Evolutionary conservation across 1,140 invertebrate genomes (phyloP), one percentile per base, ranked within the genome.

Genomic region (Drosophila kohkoa): DNA sequence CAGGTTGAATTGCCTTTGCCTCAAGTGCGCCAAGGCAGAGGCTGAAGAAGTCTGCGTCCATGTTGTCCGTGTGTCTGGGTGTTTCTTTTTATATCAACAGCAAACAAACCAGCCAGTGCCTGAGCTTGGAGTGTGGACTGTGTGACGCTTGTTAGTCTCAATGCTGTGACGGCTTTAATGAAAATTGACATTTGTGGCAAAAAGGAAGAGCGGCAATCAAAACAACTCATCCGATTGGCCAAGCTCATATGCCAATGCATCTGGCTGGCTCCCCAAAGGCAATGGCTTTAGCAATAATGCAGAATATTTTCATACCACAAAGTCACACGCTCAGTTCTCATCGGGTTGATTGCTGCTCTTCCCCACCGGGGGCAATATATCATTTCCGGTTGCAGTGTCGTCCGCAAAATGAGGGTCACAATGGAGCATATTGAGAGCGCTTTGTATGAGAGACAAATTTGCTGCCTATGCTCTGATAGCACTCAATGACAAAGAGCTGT

Each of bases 131-230:
- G 11, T 10, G 35, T 38, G 35, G 20, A 25, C 20, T 38, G 10
- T 10, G 30, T 30, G 5, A 20, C 20, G 25, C 20, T 15, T 38
- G 41, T 58, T 59, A 41, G 16, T 65, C 2, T 55, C 16, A 5
- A 1, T 11, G 28, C 32, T 28, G 25, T 43, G 35, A 32, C 48
- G 60, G 46, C 60, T 41, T 66, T 78, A 79, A 82, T 79, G 57
- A 71, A 75, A 75, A 82, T 55, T 58, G 71, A 48, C 80, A 82
- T 60, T 51, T 75, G 57, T 67, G 75, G 10, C 7, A 48, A 64
- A 38, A n/a, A 58, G 43, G 60, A 35, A 79, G 80, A 82, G 82
- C 79, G 51, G 59, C 58, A 58, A 49, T 35, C 75, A 66, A 79
- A 82, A 75, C 65, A 82, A 57, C 78, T 60, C 78, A 76, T 25